These are phyloP conservation scores for Coryphaenoides rupestris DNA, from an alignment of 2,113 vertebrate species.

Conservation along the genomic window DNA sequence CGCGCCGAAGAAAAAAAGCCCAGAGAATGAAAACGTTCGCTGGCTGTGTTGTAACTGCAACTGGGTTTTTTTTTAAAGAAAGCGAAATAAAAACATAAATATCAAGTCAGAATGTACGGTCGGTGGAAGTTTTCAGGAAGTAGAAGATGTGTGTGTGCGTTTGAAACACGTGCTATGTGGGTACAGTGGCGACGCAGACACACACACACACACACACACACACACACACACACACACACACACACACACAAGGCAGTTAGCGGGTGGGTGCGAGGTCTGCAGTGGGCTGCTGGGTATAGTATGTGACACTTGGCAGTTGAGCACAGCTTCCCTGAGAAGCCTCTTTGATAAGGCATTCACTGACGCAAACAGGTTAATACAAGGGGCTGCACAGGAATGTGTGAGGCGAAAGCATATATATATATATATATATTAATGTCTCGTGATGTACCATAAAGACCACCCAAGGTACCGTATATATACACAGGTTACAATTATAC, in stretches of 20 bases:
- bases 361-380: constrained; percentile 52
- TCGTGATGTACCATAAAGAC: constrained; percentile 28
- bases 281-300: constrained; percentile 47
- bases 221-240: constrained; percentile 7
- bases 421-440: constrained; percentile 28
- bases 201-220: no score
- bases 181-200: constrained; percentile 25
- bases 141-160: constrained; percentile 23
- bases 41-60: constrained; percentile 23
- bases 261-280: constrained; percentile 55
- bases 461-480: constrained; percentile 51
- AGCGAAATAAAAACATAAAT: constrained; percentile 19
- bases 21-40: constrained; percentile 21
- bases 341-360: constrained; percentile 45
- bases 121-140: constrained; percentile 15
- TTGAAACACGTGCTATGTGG: no score
- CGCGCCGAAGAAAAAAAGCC: constrained; percentile 25
- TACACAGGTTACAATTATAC: constrained; percentile 5
- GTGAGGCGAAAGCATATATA: constrained; percentile 31
- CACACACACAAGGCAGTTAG: constrained; percentile 33
- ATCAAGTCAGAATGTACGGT: neutral
- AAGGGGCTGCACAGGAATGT: constrained; percentile 30
- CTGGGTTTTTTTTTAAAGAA: neutral
- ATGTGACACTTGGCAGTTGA: constrained; percentile 54
- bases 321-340: constrained; percentile 46